Conservation (phyloP, 2,113 vertebrate genomes). For the Merops nubicus region DNA sequence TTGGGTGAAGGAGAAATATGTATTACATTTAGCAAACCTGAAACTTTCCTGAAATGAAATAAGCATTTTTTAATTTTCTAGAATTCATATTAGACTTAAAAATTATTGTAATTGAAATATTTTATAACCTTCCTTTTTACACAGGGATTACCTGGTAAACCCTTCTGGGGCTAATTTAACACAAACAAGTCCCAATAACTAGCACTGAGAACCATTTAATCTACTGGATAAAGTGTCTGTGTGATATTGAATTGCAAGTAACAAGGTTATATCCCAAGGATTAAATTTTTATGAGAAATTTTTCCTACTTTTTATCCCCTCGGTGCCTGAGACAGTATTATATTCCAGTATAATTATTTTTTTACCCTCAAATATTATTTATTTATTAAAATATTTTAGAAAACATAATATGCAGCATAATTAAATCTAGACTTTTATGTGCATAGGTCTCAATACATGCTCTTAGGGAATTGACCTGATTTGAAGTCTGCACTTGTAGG, state of each 20-base stretch:
- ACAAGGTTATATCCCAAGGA: background rate
- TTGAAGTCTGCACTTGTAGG: background rate
- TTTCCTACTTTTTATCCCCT: background rate
- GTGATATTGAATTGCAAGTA: background rate
- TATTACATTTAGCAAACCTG: background rate
- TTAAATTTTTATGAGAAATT: background rate
- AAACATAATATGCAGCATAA: background rate
- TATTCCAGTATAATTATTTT: conserved; percentile 1
- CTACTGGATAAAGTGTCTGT: background rate
- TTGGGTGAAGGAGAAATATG: background rate
- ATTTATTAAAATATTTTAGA: conserved; percentile 5
- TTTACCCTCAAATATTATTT: background rate
- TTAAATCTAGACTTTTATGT: background rate
- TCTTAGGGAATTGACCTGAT: background rate
- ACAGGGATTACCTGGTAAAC: background rate
- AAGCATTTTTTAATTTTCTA: background rate
- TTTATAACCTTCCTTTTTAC: background rate
- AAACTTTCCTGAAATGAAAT: background rate
- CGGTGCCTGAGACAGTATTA: background rate
- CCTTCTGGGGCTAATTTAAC: background rate
- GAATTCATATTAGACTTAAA: background rate
- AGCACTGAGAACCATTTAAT: background rate
- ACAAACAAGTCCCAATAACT: background rate
- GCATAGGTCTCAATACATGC: background rate
- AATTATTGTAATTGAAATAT: background rate